Conservation (phyloP, 2,888 invertebrate genomes). For the Patella depressa region DNA sequence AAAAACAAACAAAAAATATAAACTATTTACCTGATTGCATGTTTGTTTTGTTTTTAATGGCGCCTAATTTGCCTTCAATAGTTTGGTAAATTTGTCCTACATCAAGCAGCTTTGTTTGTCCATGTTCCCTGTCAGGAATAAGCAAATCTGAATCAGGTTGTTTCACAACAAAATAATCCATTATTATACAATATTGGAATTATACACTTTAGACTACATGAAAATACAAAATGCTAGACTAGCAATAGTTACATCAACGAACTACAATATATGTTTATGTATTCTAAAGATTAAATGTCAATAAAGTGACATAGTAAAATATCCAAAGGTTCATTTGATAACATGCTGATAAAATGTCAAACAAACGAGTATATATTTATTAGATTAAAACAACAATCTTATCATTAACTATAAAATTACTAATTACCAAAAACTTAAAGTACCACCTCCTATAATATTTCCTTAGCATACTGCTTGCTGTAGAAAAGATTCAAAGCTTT, state of each 20-base stretch:
- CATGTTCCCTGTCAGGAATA: slow-evolving; percentile 61
- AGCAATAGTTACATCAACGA: not conserved
- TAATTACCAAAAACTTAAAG: no score
- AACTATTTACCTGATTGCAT: not conserved
- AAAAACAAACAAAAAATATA: not conserved
- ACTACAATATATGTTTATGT: slow-evolving; percentile 10
- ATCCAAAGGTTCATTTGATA: no score
- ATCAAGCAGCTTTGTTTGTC: slow-evolving; percentile 57
- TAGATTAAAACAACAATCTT: no score
- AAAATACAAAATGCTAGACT: not conserved
- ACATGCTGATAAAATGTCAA: no score
- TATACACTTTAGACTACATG: not conserved
- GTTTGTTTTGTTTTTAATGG: not conserved
- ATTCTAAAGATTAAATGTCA: not conserved
- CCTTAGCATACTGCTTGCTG: no score
- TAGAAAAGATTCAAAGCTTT: no score
- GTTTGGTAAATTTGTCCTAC: slow-evolving; percentile 45
- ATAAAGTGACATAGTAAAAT: no score
- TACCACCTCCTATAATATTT: no score
- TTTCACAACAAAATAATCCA: slow-evolving; percentile 57
- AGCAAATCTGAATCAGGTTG: slow-evolving; percentile 55
- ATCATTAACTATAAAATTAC: no score
- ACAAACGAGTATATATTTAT: no score
- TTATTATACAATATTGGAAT: slow-evolving; percentile 29
- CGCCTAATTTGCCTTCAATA: slow-evolving; percentile 14